Evolutionary conservation across 2,888 invertebrate genomes (phyloP), one percentile per base, ranked within the genome.

Genomic region (Pseudococcus longispinus): DNA sequence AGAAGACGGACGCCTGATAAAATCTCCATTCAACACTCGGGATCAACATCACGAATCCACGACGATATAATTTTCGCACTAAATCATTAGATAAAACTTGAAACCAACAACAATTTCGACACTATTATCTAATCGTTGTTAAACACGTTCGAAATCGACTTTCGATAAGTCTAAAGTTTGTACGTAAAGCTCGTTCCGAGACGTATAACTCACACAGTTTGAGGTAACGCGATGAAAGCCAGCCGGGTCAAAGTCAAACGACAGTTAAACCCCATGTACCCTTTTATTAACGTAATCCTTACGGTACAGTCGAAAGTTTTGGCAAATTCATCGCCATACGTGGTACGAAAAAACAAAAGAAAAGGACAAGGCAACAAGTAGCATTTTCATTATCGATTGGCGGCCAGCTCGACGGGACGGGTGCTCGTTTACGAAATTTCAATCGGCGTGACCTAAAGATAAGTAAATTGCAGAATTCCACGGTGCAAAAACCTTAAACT

Each of bases 311-410:
- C 32, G 29, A 13, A 70, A 70, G 29, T 29, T 70, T 70, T 70
- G 5, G 70, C 70, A 70, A 70, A 70, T 29, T 70, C 29, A 70
- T 70, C 70, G 18, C 70, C 70, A 29, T 70, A 70, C 70, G 70
- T 70, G 70, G 29, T 70, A 29, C 29, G 29, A 32, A 29, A 77
- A 29, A 11, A 80, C 77, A 80, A 80, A 80, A 80, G 77, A 29
- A 70, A 70, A 80, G 77, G 77, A 80, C 77, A 80, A 29, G 37
- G 77, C 77, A 80, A 80, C 77, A 80, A 80, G 77, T 80, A 80
- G 70, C 70, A 70, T 70, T 70, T 42, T 42, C 42, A 80, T 23
- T 42, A 80, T 80, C 77, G 77, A 80, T 80, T 80, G 29, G 77
- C n/a, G 70, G 60, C 32, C 32, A 74, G 11, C 77, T 42, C 32